Conservation (phyloP, 1,140 invertebrate species). For the Pseudoatta argentina region DNA sequence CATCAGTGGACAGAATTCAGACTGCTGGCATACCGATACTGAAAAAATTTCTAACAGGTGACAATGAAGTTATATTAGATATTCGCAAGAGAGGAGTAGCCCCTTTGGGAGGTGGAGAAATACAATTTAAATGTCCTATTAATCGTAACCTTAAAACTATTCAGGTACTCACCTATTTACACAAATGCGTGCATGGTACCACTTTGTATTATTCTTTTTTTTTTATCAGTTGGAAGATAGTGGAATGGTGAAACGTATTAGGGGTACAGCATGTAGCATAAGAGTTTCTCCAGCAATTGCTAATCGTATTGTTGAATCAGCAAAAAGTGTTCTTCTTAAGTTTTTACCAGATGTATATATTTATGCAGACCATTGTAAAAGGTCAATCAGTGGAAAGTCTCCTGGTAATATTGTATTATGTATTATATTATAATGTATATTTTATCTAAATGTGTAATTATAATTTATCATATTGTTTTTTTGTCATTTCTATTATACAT, state of each 20-base stretch:
- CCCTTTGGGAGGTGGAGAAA: constrained; percentile 96
- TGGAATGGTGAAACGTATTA: constrained; percentile 97
- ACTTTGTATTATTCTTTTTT: neutral
- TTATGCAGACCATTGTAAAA: constrained; percentile 96
- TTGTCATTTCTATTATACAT: constrained; percentile 16
- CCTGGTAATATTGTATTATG: constrained; percentile 85
- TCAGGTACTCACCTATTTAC: constrained; percentile 85
- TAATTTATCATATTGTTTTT: neutral
- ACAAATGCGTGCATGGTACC: neutral
- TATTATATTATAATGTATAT: neutral
- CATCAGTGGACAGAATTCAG: constrained; percentile 95
- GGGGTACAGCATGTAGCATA: constrained; percentile 95
- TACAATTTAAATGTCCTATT: constrained; percentile 95
- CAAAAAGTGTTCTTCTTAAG: constrained; percentile 96
- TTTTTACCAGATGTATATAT: constrained; percentile 98
- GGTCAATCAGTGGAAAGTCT: constrained; percentile 94
- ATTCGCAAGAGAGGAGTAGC: constrained; percentile 93
- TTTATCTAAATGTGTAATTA: neutral
- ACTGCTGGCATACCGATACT: constrained; percentile 92
- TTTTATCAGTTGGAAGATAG: constrained; percentile 89
- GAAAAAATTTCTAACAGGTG: constrained; percentile 94
- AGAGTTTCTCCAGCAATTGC: constrained; percentile 96
- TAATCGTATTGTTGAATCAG: constrained; percentile 96
- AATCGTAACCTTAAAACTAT: constrained; percentile 89
- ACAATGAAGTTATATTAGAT: constrained; percentile 95